Evolutionary conservation across 1,140 invertebrate species (phyloP).

Genomic region (Oedothorax gibbosus): DNA sequence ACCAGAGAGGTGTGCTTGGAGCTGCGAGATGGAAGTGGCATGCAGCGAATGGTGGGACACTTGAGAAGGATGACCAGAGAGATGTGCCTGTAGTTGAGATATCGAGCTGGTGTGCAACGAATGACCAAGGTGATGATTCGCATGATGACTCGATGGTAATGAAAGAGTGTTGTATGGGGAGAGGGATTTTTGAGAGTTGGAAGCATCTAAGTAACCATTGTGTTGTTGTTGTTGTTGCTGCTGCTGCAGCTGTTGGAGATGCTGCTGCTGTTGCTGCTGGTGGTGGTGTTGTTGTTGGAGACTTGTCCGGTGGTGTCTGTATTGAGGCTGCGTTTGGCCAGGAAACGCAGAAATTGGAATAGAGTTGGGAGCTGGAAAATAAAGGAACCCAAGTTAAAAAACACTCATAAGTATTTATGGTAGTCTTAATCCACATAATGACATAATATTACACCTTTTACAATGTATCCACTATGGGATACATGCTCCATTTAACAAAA

Average conservation of each 20-base stretch:
- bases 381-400: not conserved
- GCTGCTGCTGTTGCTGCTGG: conserved; percentile 36
- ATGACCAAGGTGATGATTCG: conserved; percentile 42
- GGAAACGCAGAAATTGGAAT: conserved; percentile 44
- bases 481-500: too few relatives aligned
- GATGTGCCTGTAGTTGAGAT: conserved; percentile 37
- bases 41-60: conserved; percentile 50
- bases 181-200: conserved; percentile 44
- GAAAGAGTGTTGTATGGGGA: conserved; percentile 47
- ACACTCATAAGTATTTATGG: not conserved
- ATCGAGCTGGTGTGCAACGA: conserved; percentile 39
- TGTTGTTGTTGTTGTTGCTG: conserved; percentile 44
- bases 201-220: conserved; percentile 40
- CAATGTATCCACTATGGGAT: too few relatives aligned
- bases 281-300: conserved; percentile 43
- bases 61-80: conserved; percentile 50
- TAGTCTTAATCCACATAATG: not conserved
- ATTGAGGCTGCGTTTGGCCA: conserved; percentile 53
- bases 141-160: conserved; percentile 41
- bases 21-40: conserved; percentile 46
- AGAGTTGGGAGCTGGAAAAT: conserved; percentile 27
- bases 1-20: conserved; percentile 58
- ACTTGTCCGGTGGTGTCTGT: conserved; percentile 50
- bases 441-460: too few relatives aligned
- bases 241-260: conserved; percentile 44